phyloP scores from a whole-genome alignment of 1,140 invertebrate genomes.

The Pachyrhynchus sulphureomaculatus region DNA sequence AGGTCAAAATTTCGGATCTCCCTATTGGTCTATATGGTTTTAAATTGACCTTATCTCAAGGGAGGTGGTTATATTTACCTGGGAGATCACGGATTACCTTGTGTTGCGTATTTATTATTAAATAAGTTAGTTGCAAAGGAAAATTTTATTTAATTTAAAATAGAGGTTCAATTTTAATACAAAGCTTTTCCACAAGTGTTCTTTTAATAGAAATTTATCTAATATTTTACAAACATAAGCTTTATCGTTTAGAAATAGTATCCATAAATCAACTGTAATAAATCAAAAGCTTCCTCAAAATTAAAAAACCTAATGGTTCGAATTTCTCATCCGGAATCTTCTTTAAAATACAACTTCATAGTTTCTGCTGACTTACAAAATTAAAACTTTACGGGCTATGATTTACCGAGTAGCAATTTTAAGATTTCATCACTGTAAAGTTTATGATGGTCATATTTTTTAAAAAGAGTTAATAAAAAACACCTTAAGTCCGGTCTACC shows the following conservation, averaged over 20 bases:
- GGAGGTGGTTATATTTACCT: too few species aligned
- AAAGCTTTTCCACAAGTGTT: too few species aligned
- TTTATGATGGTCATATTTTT: slow-evolving; percentile 20
- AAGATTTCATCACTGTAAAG: slow-evolving; percentile 20
- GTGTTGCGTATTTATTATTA: too few species aligned
- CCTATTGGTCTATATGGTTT: too few species aligned
- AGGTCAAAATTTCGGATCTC: too few species aligned
- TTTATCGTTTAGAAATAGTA: neutral
- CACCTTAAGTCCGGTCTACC: slow-evolving; percentile 13
- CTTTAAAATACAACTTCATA: slow-evolving; percentile 24
- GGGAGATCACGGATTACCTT: too few species aligned
- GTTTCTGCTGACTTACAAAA: slow-evolving; percentile 28
- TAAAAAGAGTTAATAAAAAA: slow-evolving; percentile 35
- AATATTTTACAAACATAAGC: neutral
- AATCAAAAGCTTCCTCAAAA: slow-evolving; percentile 19
- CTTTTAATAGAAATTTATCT: too few species aligned
- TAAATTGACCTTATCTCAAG: too few species aligned
- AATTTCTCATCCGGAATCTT: slow-evolving; percentile 16
- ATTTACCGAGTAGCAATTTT: slow-evolving; percentile 25
- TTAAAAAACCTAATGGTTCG: slow-evolving; percentile 23
- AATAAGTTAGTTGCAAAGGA: too few species aligned
- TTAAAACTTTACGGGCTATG: slow-evolving; percentile 24
- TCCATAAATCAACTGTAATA: slow-evolving; percentile 7
- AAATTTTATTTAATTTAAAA: too few species aligned
- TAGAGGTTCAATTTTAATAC: too few species aligned